A percentile compares a stretch with the other conserved stretches of the same genome.
These are phyloP conservation scores for Pseudochirops corinnae DNA, from an alignment of 2,797 vertebrate species.

Conservation along the genomic window DNA sequence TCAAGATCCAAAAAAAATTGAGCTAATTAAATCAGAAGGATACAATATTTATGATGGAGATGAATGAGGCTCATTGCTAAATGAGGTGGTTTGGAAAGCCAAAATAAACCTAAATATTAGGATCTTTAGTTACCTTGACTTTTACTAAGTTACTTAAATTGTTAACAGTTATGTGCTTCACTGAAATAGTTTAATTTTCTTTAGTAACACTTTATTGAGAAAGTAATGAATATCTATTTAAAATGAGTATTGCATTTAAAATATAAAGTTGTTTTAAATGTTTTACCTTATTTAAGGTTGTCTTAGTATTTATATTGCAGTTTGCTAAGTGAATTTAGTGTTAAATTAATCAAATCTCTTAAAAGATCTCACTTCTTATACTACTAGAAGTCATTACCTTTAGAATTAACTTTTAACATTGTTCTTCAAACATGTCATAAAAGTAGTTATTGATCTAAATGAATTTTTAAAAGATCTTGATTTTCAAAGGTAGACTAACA, in stretches of 20 bases:
- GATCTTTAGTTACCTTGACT: neutral
- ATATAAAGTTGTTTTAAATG: neutral
- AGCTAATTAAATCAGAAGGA: constrained; percentile 87
- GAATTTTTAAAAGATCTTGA: neutral
- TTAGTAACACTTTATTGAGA: neutral
- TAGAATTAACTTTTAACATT: neutral
- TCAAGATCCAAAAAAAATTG: constrained; percentile 86
- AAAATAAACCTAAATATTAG: neutral
- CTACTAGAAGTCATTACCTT: neutral
- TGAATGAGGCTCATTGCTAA: constrained; percentile 66
- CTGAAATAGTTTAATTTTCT: constrained; percentile 30
- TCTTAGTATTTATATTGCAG: neutral
- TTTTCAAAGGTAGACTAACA: neutral
- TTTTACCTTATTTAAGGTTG: neutral
- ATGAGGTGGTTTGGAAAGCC: neutral
- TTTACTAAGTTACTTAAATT: neutral
- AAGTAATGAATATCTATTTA: neutral
- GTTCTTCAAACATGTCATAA: neutral
- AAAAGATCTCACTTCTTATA: neutral
- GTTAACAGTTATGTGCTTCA: constrained; percentile 26
- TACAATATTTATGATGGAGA: constrained; percentile 89
- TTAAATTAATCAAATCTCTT: neutral
- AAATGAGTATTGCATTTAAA: neutral
- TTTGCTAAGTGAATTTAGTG: neutral
- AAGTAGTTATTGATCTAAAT: neutral